Percentiles rank a stretch among this genome's conserved stretches.
Evolutionary conservation across 2,797 vertebrate species (phyloP).

Genomic region (Anguilla megastoma): DNA sequence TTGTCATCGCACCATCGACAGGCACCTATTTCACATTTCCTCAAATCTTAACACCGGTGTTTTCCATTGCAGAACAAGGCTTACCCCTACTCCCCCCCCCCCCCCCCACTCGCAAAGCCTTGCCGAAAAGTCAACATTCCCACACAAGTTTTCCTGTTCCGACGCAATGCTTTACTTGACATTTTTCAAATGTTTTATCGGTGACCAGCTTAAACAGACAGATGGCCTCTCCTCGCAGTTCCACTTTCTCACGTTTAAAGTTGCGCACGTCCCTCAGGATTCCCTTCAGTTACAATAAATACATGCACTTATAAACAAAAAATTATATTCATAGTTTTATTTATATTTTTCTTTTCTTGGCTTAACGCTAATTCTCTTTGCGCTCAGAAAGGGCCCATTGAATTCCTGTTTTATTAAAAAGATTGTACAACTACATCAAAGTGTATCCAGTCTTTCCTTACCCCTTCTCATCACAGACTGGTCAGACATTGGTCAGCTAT

Average conservation of each 20-base stretch:
- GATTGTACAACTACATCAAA: no score
- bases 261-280: neutral
- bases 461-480: neutral
- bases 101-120: neutral
- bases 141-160: constrained; percentile 15
- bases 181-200: constrained; percentile 26
- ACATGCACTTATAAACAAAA: neutral
- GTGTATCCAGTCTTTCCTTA: neutral
- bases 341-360: neutral
- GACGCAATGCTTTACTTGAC: constrained; percentile 16
- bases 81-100: constrained; percentile 25
- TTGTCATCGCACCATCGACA: constrained; percentile 16
- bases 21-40: neutral
- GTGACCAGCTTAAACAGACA: constrained; percentile 5
- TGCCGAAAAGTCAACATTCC: constrained; percentile 25
- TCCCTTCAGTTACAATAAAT: neutral
- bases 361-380: neutral
- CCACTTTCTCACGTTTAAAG: constrained; percentile 11
- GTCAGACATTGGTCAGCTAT: neutral
- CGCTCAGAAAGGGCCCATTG: neutral
- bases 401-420: no score
- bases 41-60: constrained; percentile 23
- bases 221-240: neutral
- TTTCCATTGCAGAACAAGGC: constrained; percentile 22
- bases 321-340: neutral